Evolutionary conservation across 1,140 invertebrate genomes (phyloP), one percentile per base, ranked within the genome.

Genomic region (Dreissena rostriformis): DNA sequence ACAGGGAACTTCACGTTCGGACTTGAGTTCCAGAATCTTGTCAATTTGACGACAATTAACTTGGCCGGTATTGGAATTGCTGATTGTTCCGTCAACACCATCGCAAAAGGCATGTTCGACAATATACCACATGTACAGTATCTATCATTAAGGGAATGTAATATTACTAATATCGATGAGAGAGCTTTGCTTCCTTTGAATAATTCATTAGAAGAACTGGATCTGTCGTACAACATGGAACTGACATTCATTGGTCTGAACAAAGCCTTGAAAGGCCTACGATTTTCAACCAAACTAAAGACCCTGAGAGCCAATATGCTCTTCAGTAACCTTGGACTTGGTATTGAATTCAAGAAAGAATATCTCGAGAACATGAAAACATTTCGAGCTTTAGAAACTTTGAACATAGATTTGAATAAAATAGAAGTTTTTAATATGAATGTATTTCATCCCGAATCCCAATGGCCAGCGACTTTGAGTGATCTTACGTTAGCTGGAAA

Each of bases 371-470:
- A 74, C 71, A 55, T 82, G 1, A 73, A 63, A 61, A 82, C 80
- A 28, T 49, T 82, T 4, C 28, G 28, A 7, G 55, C 17, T 66
- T 39, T 82, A n/a, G 55, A 57, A 55, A n/a, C 10, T 39, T n/a
- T 82, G 24, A 22, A 82, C 26, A 52, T 74, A 63, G 80, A 82
- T 63, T 22, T 82, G 12, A 82, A 82, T 26, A 82, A 82, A 51
- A 73, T 82, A 49, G 80, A 82, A 65, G 71, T 82, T 22, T 82
- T 82, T 52, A 71, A 82, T 24, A 57, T 74, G 28, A 10, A 29
- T 0, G 52, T 82, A 24, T 74, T 82, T 0, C 19, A 67, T 12
- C 67, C 49, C 6, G 24, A 19, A 28, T 12, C 22, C 12, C n/a
- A 49, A 29, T 51, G 73, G 19, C 80, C 80, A n/a, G 14, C 5